These are phyloP conservation scores for Pyrrhia umbra DNA, from an alignment of 2,888 invertebrate genomes.

Conservation along the genomic window DNA sequence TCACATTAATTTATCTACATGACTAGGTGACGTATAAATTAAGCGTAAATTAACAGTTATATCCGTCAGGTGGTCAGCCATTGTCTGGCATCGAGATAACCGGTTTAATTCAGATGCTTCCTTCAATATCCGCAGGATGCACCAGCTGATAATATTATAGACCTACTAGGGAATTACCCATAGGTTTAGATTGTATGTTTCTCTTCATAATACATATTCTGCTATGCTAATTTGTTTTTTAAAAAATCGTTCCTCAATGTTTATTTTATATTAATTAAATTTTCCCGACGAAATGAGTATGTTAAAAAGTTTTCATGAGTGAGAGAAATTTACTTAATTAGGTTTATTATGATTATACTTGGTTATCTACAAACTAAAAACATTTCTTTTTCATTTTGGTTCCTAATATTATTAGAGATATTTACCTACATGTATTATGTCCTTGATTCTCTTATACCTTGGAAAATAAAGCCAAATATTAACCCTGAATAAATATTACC, in stretches of 20 bases:
- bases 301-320: too few species aligned
- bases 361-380: too few species aligned
- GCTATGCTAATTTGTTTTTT: too few species aligned
- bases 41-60: too few species aligned
- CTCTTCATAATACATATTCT: not conserved
- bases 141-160: slow-evolving; percentile 21
- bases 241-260: too few species aligned
- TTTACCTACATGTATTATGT: slow-evolving; percentile 6
- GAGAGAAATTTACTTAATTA: too few species aligned
- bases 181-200: not conserved
- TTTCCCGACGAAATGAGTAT: too few species aligned
- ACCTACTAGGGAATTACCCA: not conserved
- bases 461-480: slow-evolving; percentile 25
- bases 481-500: slow-evolving; percentile 54
- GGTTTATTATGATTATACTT: too few species aligned
- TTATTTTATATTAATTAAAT: too few species aligned
- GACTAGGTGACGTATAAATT: too few species aligned
- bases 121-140: slow-evolving; percentile 14
- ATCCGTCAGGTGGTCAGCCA: slow-evolving; percentile 35
- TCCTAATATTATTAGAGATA: not conserved
- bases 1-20: too few species aligned
- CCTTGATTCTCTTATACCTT: slow-evolving; percentile 34
- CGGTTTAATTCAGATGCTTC: slow-evolving; percentile 14
- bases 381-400: too few species aligned
- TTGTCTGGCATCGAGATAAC: slow-evolving; percentile 21